phyloP scores from a whole-genome alignment of 2,797 vertebrate species.

The Aldrovandia affinis region DNA sequence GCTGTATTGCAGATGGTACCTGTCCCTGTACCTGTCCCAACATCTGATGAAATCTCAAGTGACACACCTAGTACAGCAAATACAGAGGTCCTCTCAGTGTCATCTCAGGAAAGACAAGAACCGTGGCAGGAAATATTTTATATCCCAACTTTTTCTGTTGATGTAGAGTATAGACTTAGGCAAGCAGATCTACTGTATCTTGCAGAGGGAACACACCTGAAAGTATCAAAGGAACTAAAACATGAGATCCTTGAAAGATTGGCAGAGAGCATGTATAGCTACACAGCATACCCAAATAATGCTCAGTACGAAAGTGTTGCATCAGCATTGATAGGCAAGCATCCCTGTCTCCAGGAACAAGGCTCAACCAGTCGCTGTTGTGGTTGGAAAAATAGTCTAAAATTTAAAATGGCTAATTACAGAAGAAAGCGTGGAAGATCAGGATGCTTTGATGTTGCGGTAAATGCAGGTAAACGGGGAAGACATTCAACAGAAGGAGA shows the following conservation, averaged over 20 bases:
- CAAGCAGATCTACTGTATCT: slow-evolving; percentile 33
- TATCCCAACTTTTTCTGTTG: slow-evolving; percentile 27
- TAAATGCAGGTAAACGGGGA: slow-evolving; percentile 24
- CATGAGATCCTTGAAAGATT: slow-evolving; percentile 39
- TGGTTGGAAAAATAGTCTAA: slow-evolving; percentile 35
- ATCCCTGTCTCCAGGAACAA: slow-evolving; percentile 25
- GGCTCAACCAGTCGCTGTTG: slow-evolving; percentile 26
- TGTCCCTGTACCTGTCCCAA: too few relatives aligned
- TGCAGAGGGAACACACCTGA: slow-evolving; percentile 23
- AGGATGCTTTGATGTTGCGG: slow-evolving; percentile 14
- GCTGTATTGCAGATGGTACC: slow-evolving; percentile 2
- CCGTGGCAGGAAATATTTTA: slow-evolving; percentile 15
- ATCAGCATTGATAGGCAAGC: not conserved
- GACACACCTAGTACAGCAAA: not conserved
- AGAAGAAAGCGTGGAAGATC: slow-evolving; percentile 24
- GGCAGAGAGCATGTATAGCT: slow-evolving; percentile 37
- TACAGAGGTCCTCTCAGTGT: slow-evolving; percentile 16
- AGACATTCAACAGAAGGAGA: slow-evolving; percentile 9
- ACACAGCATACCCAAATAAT: slow-evolving; percentile 35
- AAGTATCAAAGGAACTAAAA: slow-evolving; percentile 39
- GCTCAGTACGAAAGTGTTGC: slow-evolving; percentile 29
- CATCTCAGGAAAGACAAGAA: slow-evolving; percentile 17
- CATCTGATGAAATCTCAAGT: slow-evolving; percentile 6
- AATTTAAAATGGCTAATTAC: slow-evolving; percentile 34
- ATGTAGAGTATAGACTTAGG: slow-evolving; percentile 31